Base-by-base conservation (phyloP, 2,888 invertebrate species). In the Nineta flava region DNA sequence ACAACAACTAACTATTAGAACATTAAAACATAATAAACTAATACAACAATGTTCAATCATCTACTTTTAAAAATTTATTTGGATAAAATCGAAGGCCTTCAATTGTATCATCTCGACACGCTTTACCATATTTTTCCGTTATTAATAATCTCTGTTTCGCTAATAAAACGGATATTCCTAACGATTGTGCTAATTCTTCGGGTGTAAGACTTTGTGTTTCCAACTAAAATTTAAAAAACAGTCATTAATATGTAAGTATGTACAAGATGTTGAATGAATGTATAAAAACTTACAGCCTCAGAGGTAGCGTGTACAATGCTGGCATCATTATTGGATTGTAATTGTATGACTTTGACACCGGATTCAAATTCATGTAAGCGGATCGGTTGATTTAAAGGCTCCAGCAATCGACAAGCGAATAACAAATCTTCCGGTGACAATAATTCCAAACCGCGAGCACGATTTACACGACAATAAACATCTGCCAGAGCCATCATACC, bases 401-500 rank as follows among this genome's bases (percentile, higher is more conserved):
- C 76, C 60, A 88, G 68, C 54, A 77, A 62, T 56, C 73, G 74
- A 71, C 95, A 96, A 15, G 95, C 95, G 68, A 90, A 84, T 42
- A 96, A 68, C 56, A 97, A 74, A 74, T 99, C 99, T 67, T 97
- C 97, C 0, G 97, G 96, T 1, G 99, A 99, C 48, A 99, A 70
- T 1, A 99, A 73, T 70, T 97, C 94, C 56, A 97, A 72, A 3
- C 97, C 97, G 62, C 99, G 76, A 1, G 97, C 96, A 64, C 99
- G 77, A 67, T 99, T 99, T 2, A 97, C 84, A 57, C 97, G 76
- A 67, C 97, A 97, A 73, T 92, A 99, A 1, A 87, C 95, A 71
- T 99, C 99, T 3, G 95, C 86, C 50, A 99, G 68, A 0, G 92
- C 84, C 91, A 97, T 94, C 76, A 96, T 91, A 9, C 97, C 97